Base-by-base conservation (phyloP, 2,888 invertebrate species). In the Petrophora chlorosata region DNA sequence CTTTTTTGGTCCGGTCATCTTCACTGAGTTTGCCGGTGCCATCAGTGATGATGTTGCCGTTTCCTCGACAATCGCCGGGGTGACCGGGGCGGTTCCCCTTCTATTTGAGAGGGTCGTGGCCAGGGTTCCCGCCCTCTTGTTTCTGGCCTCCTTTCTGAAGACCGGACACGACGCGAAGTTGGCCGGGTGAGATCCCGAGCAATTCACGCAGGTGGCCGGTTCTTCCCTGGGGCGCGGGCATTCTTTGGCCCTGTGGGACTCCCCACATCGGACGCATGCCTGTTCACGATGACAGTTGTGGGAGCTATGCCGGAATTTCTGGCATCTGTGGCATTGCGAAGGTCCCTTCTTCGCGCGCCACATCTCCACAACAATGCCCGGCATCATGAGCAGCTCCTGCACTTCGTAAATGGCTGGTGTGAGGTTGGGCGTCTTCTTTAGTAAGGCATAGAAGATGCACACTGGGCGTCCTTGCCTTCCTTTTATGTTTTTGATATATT, bases 11-110 rank as follows among this genome's bases (percentile, higher is more conserved):
- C 7, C 5, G 38, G 4, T 10, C 17, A n/a, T 2, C 15, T 3
- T 5, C n/a, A n/a, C n/a, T 10, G 23, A 2, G 15, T 40, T 40
- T 5, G 30, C 40, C 12, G 19, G 38, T 0, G 32, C 36, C 45
- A 35, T 43, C 9, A 28, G 14, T 5, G 43, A 15, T 14, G 22
- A 2, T 1, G 28, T 9, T 3, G 28, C 15, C 1, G 35, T 29
- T 12, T 43, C 34, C 5, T 43, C 19, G 1, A 34, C 13, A 1
- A 9, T 28, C 15, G 17, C 19, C 4, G 23, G 23, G 10, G 33
- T 9, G 8, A 22, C 14, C 0, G 15, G 9, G 10, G 17, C 17
- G 5, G 17, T 17, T 5, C 17, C 17, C 5, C 17, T n/a, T n/a
- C n/a, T n/a, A n/a, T 5, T 2, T 1, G 23, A 7, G n/a, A 3